These are phyloP conservation scores for Eolophus roseicapilla DNA, from an alignment of 2,113 vertebrate genomes.

Conservation along the genomic window DNA sequence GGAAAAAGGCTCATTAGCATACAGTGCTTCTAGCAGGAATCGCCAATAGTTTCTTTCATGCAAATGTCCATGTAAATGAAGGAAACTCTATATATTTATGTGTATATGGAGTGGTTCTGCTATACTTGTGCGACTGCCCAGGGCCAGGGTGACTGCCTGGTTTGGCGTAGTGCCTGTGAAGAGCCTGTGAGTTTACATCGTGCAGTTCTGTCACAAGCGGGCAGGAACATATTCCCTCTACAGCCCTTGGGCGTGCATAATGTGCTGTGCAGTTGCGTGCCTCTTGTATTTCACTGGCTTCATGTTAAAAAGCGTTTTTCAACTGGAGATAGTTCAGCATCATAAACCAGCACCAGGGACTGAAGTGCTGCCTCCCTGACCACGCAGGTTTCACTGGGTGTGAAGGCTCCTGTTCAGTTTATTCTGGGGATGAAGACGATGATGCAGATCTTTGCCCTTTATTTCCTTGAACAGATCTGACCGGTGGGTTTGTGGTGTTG, in stretches of 20 bases:
- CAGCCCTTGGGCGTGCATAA: background rate
- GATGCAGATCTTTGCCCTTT: background rate
- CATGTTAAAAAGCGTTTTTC: background rate
- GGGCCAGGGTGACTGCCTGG: background rate
- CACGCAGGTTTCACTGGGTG: background rate
- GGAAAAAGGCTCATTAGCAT: background rate
- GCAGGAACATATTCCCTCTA: background rate
- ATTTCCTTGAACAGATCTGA: background rate
- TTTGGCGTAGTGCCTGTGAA: background rate
- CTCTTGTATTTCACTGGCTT: background rate
- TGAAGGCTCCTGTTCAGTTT: background rate
- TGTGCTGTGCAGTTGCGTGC: background rate
- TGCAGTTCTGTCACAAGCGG: background rate
- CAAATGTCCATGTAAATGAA: background rate
- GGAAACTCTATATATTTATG: background rate
- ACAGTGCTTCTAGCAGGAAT: background rate
- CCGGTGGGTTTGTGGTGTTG: background rate
- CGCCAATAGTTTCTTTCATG: background rate
- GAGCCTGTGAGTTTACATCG: background rate
- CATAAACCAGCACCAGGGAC: background rate
- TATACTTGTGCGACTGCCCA: background rate
- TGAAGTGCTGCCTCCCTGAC: background rate
- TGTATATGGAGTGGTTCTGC: background rate
- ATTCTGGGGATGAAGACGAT: rapidly evolving
- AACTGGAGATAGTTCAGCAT: background rate